Percentiles rank a stretch among this genome's conserved stretches.
phyloP scores from a whole-genome alignment of 92 coral and sea anemone species.

The Parazoanthus swiftii region DNA sequence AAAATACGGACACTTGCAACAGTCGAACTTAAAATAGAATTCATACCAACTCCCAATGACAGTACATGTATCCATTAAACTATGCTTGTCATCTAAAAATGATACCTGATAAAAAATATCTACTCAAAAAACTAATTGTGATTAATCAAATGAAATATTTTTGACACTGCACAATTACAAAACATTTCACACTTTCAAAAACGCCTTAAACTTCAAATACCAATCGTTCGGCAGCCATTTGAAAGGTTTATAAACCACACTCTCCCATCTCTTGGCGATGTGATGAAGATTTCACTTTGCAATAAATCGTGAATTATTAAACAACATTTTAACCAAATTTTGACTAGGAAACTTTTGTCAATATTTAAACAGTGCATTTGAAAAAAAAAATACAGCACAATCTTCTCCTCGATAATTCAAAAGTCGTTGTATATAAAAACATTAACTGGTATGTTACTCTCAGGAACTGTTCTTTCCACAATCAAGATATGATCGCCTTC shows the following conservation, averaged over 20 bases:
- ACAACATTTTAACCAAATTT: not conserved
- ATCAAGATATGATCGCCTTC: not conserved
- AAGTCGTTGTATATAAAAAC: too few species aligned
- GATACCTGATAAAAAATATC: not conserved
- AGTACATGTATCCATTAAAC: not conserved
- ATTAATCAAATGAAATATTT: not conserved
- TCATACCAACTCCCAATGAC: not conserved
- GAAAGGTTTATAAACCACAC: not conserved
- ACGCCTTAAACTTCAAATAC: not conserved
- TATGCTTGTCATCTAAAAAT: not conserved
- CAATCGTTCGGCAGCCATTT: not conserved
- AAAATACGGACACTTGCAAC: too few species aligned
- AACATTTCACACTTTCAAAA: not conserved
- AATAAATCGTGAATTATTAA: not conserved
- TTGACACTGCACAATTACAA: not conserved
- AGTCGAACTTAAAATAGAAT: not conserved
- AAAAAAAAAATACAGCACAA: not conserved
- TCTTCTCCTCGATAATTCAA: not conserved
- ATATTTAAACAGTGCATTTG: not conserved
- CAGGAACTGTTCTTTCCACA: not conserved
- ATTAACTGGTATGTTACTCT: not conserved
- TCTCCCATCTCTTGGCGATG: not conserved
- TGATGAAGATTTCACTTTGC: not conserved
- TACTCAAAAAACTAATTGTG: not conserved
- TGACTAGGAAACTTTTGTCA: not conserved